A percentile compares a stretch with the other conserved stretches of the same genome.
These are phyloP conservation scores for Mirza zaza DNA, from an alignment of 2,113 vertebrate genomes.

Conservation along the genomic window DNA sequence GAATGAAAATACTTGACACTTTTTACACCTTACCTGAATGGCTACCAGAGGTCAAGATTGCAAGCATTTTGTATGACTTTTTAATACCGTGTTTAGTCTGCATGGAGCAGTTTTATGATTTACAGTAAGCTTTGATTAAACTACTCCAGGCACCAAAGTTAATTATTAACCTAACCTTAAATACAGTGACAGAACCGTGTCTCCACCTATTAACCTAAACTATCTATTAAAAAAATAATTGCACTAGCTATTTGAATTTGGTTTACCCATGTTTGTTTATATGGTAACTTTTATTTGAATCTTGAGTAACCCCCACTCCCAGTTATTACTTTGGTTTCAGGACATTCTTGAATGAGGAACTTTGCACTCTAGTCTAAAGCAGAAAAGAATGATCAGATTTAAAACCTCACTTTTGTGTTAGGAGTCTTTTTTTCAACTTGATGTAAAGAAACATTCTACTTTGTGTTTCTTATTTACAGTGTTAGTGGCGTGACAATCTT, in stretches of 20 bases:
- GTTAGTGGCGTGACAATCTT: not conserved
- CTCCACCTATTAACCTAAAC: constrained; percentile 72
- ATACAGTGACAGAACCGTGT: constrained; percentile 69
- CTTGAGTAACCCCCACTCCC: constrained; percentile 33
- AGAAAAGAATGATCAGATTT: not conserved
- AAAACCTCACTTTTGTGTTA: not conserved
- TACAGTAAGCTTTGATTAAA: constrained; percentile 64
- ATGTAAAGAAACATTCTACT: not conserved
- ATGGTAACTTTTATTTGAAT: constrained; percentile 48
- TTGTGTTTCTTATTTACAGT: not conserved
- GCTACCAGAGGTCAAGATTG: constrained; percentile 27
- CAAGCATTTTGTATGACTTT: not conserved
- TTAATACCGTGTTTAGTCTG: constrained; percentile 22
- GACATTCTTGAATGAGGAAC: constrained; percentile 37
- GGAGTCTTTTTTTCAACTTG: not conserved
- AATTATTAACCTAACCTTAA: constrained; percentile 80
- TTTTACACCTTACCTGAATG: not conserved
- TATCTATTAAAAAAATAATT: constrained; percentile 74
- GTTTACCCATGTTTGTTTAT: constrained; percentile 55
- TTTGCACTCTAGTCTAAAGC: constrained; percentile 1
- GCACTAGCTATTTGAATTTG: constrained; percentile 53
- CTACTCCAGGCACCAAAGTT: constrained; percentile 56
- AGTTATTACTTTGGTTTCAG: constrained; percentile 19
- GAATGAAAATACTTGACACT: not conserved
- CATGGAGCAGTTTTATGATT: constrained; percentile 42